Percentiles rank a stretch among this genome's conserved stretches.
These are phyloP conservation scores for Scalopus aquaticus DNA, from an alignment of 2,113 vertebrate species.

Conservation along the genomic window DNA sequence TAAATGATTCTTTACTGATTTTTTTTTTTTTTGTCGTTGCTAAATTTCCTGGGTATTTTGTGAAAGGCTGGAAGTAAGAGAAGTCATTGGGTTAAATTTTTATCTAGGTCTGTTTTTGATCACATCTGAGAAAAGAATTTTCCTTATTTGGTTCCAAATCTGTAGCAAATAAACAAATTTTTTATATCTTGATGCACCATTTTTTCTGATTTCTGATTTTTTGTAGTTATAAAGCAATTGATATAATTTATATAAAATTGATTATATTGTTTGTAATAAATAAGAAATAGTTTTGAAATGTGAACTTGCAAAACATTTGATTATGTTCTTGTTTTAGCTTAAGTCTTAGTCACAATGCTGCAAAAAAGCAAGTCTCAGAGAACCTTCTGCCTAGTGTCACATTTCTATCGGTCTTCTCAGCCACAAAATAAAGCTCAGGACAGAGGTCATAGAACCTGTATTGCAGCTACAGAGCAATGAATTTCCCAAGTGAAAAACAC, in stretches of 20 bases:
- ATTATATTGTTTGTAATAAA: not conserved
- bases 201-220: not conserved
- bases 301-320: not conserved
- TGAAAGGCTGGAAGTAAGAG: not conserved
- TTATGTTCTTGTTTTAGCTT: not conserved
- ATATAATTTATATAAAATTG: constrained; percentile 23
- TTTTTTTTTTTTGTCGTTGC: not conserved
- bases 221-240: constrained; percentile 15
- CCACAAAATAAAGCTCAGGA: constrained; percentile 55
- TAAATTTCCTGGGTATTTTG: not conserved
- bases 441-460: constrained; percentile 59
- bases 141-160: not conserved
- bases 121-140: not conserved
- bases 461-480: constrained; percentile 34
- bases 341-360: constrained; percentile 28
- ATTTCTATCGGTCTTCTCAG: constrained; percentile 50
- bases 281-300: not conserved
- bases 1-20: constrained; percentile 4
- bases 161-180: not conserved
- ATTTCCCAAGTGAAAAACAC: constrained; percentile 50
- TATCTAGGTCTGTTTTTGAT: not conserved
- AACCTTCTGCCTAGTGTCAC: not conserved
- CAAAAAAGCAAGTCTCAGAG: not conserved
- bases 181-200: not conserved
- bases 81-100: not conserved